phyloP scores from a whole-genome alignment of 2,888 invertebrate genomes.

The Sinotaia quadrata region DNA sequence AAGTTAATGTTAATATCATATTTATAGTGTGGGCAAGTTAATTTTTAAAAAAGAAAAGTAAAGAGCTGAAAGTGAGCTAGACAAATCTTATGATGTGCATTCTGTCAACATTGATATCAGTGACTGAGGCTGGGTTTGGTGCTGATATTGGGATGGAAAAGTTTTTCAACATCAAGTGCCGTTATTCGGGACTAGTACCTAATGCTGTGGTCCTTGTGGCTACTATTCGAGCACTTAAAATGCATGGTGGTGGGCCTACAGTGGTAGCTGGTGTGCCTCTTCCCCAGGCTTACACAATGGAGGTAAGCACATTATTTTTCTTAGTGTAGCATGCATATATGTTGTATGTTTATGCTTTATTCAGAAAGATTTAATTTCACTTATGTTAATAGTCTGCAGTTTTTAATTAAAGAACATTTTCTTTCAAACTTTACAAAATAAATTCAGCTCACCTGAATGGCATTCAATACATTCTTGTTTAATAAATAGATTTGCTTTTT shows the following conservation, averaged over 20 bases:
- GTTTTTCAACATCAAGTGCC: constrained; percentile 96
- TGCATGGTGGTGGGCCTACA: constrained; percentile 97
- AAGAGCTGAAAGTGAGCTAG: too few species aligned
- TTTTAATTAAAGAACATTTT: too few species aligned
- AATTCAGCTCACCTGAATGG: too few species aligned
- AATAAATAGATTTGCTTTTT: too few species aligned
- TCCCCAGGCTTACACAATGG: constrained; percentile 83
- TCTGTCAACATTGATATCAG: constrained; percentile 57
- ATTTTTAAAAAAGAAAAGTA: too few species aligned
- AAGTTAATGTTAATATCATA: too few species aligned
- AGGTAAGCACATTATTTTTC: constrained; percentile 60
- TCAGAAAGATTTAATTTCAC: not conserved
- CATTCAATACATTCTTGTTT: too few species aligned
- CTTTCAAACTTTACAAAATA: too few species aligned
- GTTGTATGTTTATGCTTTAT: not conserved
- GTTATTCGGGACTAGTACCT: constrained; percentile 87
- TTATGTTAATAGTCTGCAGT: not conserved
- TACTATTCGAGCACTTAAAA: constrained; percentile 95
- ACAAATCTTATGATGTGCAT: too few species aligned
- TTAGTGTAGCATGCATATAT: not conserved
- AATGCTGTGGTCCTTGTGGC: constrained; percentile 93
- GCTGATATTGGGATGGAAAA: constrained; percentile 99
- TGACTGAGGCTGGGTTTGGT: constrained; percentile 98
- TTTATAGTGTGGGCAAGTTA: too few species aligned
- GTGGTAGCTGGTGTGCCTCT: constrained; percentile 88